Percentiles rank a stretch among this genome's conserved stretches.
phyloP scores from a whole-genome alignment of 2,113 vertebrate genomes.

The Synchiropus splendidus region DNA sequence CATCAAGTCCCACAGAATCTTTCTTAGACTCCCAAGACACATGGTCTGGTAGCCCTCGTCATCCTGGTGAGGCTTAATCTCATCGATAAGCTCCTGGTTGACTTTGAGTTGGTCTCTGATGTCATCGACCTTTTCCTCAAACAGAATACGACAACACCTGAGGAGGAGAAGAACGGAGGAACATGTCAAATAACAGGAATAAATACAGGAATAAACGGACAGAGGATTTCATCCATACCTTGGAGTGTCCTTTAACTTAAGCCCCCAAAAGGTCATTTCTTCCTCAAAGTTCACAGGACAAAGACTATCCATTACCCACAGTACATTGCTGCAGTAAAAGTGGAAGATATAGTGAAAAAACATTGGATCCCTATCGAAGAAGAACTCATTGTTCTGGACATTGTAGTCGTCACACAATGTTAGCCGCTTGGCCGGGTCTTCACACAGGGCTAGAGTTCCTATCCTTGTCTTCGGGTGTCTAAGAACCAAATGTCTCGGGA shows the following conservation, averaged over 20 bases:
- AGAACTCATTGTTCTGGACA: slow-evolving; percentile 76
- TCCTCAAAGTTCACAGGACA: slow-evolving; percentile 80
- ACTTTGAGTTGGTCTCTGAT: slow-evolving; percentile 79
- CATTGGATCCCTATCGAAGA: slow-evolving; percentile 81
- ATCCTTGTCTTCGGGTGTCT: slow-evolving; percentile 73
- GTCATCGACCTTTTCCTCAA: slow-evolving; percentile 81
- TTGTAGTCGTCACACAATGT: slow-evolving; percentile 83
- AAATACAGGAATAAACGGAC: background rate
- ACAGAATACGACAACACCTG: slow-evolving; percentile 78
- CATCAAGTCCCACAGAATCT: slow-evolving; percentile 76
- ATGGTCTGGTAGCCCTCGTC: slow-evolving; percentile 65
- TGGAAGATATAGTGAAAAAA: slow-evolving; percentile 84
- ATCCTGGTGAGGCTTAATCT: slow-evolving; percentile 70
- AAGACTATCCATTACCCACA: slow-evolving; percentile 81
- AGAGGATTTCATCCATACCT: slow-evolving; percentile 30
- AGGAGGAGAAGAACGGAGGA: background rate
- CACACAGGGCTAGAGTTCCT: slow-evolving; percentile 69
- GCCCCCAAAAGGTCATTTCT: slow-evolving; percentile 81
- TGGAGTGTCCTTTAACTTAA: slow-evolving; percentile 72
- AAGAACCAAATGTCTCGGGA: slow-evolving; percentile 62
- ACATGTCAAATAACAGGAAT: background rate
- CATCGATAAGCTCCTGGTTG: slow-evolving; percentile 74
- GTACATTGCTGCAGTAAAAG: slow-evolving; percentile 76
- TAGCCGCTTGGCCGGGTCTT: slow-evolving; percentile 67
- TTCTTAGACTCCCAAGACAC: slow-evolving; percentile 68